Evolutionary conservation across 1,140 invertebrate species (phyloP).

Genomic region (Aculops lycopersici): DNA sequence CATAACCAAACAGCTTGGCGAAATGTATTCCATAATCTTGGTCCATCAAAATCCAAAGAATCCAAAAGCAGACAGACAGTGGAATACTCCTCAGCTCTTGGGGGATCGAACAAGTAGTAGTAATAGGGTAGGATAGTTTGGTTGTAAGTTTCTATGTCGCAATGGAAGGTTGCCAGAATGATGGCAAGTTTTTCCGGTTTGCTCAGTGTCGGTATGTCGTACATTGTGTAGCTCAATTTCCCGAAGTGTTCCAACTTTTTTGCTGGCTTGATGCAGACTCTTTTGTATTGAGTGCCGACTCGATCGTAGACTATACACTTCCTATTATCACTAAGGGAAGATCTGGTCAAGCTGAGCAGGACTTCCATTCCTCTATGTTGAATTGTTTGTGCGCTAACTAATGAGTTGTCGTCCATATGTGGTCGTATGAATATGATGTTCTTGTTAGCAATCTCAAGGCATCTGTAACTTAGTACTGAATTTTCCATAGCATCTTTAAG

Average conservation of each 20-base stretch:
- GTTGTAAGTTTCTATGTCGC: background rate
- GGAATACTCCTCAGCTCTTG: background rate
- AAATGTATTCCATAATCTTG: background rate
- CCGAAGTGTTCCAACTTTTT: background rate
- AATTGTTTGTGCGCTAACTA: background rate
- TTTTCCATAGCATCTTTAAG: background rate
- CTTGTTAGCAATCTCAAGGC: background rate
- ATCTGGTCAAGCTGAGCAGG: background rate
- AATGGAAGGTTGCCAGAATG: background rate
- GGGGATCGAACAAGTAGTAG: background rate
- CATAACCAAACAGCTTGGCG: background rate
- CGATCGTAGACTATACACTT: background rate
- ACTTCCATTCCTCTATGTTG: background rate
- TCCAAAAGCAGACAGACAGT: background rate
- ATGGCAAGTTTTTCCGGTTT: background rate
- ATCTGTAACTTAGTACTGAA: background rate
- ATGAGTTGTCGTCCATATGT: background rate
- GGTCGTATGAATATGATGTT: background rate
- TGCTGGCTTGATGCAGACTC: background rate
- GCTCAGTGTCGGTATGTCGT: background rate
- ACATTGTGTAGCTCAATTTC: background rate
- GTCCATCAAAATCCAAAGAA: background rate
- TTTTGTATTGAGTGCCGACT: background rate
- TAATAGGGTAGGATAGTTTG: background rate
- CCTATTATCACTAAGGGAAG: background rate